These are phyloP conservation scores for Denticeps clupeoides DNA, from an alignment of 2,797 vertebrate genomes.

Conservation along the genomic window DNA sequence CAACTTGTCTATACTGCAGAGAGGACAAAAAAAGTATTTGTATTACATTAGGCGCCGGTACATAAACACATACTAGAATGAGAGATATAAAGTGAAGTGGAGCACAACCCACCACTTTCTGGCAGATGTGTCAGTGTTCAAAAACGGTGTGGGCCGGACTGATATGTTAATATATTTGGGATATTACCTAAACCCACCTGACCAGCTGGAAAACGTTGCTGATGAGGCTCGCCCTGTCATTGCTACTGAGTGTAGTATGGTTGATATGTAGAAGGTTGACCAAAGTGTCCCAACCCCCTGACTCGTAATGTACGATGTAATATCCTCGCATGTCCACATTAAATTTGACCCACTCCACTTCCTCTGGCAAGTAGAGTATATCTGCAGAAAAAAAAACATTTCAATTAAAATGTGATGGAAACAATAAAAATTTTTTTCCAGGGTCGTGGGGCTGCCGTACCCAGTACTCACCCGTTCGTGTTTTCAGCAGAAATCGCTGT, in stretches of 20 bases:
- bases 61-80: not conserved
- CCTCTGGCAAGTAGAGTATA: slow-evolving; percentile 66
- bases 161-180: too few species aligned
- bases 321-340: slow-evolving; percentile 84
- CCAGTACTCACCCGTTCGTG: slow-evolving; percentile 74
- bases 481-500: slow-evolving; percentile 73
- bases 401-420: too few species aligned
- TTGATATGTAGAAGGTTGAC: slow-evolving; percentile 61
- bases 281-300: slow-evolving; percentile 68
- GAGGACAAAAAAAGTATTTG: slow-evolving; percentile 14
- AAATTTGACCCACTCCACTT: slow-evolving; percentile 85
- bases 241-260: slow-evolving; percentile 67
- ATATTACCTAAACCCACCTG: slow-evolving; percentile 53
- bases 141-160: not conserved
- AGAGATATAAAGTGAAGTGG: too few species aligned
- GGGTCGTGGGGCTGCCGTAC: too few species aligned
- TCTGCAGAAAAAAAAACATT: slow-evolving; percentile 53
- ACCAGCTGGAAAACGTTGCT: slow-evolving; percentile 81
- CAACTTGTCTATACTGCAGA: slow-evolving; percentile 64
- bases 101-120: too few species aligned
- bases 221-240: slow-evolving; percentile 78
- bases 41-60: too few species aligned
- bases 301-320: slow-evolving; percentile 84
- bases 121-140: too few species aligned
- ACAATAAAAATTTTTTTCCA: too few species aligned